Percentiles rank a stretch among this genome's conserved stretches.
phyloP scores from a whole-genome alignment of 2,888 invertebrate species.

The Dysmachus trigonus region DNA sequence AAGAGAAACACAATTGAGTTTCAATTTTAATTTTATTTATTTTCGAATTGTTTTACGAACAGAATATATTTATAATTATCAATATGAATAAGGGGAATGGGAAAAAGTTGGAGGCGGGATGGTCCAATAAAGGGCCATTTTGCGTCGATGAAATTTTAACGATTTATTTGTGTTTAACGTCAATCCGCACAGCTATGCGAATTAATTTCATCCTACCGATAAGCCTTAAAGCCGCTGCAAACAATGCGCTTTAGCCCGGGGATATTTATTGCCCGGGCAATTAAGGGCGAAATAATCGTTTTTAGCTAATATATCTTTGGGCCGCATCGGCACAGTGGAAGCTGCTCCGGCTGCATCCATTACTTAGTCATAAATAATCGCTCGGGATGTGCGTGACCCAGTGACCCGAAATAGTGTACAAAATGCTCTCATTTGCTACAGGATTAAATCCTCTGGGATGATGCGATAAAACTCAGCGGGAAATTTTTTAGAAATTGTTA shows the following conservation, averaged over 20 bases:
- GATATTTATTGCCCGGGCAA: slow-evolving; percentile 2
- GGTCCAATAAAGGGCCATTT: background rate
- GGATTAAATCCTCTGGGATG: background rate
- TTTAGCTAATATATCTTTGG: background rate
- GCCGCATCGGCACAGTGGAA: background rate
- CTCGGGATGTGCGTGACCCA: background rate
- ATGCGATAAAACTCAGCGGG: background rate
- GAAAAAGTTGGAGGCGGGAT: background rate
- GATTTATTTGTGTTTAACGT: slow-evolving; percentile 34
- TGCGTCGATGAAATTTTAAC: background rate
- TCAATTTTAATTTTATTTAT: background rate
- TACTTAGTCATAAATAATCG: background rate
- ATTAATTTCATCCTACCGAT: slow-evolving; percentile 20
- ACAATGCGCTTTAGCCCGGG: background rate
- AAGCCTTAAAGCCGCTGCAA: background rate
- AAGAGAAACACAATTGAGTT: background rate
- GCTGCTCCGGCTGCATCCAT: background rate
- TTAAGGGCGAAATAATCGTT: background rate
- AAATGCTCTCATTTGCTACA: background rate
- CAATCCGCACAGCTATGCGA: background rate
- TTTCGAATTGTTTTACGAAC: background rate
- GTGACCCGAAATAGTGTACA: background rate
- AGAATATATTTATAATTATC: background rate
- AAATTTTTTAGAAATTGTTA: background rate
- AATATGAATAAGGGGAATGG: background rate